Percentiles rank a stretch among this genome's conserved stretches.
Evolutionary conservation across 1,140 invertebrate species (phyloP).

Genomic region (Panagrolaimus sp.): DNA sequence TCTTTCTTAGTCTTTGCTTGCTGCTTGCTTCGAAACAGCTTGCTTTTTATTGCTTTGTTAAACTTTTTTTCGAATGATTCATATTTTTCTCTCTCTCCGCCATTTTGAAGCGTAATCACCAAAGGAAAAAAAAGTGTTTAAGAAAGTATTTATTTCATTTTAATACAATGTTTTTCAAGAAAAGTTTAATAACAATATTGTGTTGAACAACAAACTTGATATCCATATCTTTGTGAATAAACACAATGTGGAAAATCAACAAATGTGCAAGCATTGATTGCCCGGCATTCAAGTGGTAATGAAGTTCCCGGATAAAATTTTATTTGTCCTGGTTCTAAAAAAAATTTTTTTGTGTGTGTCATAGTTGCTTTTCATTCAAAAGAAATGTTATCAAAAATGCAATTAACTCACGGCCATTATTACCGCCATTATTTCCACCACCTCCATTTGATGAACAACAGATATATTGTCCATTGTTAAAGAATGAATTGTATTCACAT

Average conservation of each 20-base stretch:
- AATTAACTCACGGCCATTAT: constrained; percentile 9
- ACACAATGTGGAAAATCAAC: constrained; percentile 44
- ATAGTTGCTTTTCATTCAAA: no score
- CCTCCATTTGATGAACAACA: constrained; percentile 32
- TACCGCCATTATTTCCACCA: constrained; percentile 21
- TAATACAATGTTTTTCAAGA: neutral
- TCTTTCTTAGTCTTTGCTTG: no score
- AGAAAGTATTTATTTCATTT: neutral
- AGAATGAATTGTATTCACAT: constrained; percentile 37
- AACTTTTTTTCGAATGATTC: no score
- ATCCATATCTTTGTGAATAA: constrained; percentile 38
- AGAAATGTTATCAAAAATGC: neutral
- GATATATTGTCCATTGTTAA: constrained; percentile 44
- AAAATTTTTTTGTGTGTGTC: no score
- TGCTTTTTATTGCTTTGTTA: no score
- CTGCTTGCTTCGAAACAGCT: no score
- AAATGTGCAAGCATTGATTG: constrained; percentile 44
- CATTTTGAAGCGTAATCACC: no score
- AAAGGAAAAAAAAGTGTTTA: no score
- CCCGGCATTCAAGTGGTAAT: constrained; percentile 38
- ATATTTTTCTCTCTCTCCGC: no score
- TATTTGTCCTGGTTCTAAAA: constrained; percentile 13
- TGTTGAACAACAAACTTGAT: constrained; percentile 35
- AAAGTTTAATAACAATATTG: constrained; percentile 16
- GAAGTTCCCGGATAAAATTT: constrained; percentile 46